A percentile compares a stretch with the other conserved stretches of the same genome.
Evolutionary conservation across 2,113 vertebrate genomes (phyloP).

Genomic region (Ailurus styani): DNA sequence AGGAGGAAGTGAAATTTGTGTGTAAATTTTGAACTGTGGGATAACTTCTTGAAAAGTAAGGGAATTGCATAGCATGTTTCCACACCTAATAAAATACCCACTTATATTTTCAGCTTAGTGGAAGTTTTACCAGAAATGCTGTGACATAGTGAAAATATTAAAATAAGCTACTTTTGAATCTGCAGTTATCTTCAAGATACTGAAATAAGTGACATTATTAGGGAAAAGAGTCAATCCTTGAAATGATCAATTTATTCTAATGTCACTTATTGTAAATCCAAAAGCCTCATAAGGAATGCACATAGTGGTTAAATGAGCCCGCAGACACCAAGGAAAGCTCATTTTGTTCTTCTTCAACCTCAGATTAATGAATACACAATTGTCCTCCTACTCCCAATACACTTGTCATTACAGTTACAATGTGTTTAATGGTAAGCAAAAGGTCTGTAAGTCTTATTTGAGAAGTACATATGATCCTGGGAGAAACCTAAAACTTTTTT

Average conservation of each 20-base stretch:
- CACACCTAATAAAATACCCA: not conserved
- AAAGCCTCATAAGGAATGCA: not conserved
- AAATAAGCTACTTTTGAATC: not conserved
- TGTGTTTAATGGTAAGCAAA: not conserved
- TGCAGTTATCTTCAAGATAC: not conserved
- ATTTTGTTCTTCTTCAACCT: not conserved
- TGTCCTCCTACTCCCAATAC: not conserved
- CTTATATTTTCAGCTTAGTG: not conserved
- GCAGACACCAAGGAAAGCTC: too few relatives aligned
- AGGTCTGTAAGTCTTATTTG: too few relatives aligned
- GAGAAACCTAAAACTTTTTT: not conserved
- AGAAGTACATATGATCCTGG: not conserved
- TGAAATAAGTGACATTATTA: not conserved
- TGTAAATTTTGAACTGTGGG: not conserved
- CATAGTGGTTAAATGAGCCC: not conserved
- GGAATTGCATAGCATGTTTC: not conserved
- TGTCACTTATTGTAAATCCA: not conserved
- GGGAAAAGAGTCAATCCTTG: not conserved
- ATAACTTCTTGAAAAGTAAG: not conserved
- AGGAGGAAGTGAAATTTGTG: not conserved
- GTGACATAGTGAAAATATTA: not conserved
- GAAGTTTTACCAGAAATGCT: not conserved
- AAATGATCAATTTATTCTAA: not conserved
- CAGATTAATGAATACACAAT: not conserved
- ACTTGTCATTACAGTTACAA: not conserved